Evolutionary conservation across 1,140 invertebrate genomes (phyloP), one percentile per base, ranked within the genome.

Genomic region (Triops longicaudatus): DNA sequence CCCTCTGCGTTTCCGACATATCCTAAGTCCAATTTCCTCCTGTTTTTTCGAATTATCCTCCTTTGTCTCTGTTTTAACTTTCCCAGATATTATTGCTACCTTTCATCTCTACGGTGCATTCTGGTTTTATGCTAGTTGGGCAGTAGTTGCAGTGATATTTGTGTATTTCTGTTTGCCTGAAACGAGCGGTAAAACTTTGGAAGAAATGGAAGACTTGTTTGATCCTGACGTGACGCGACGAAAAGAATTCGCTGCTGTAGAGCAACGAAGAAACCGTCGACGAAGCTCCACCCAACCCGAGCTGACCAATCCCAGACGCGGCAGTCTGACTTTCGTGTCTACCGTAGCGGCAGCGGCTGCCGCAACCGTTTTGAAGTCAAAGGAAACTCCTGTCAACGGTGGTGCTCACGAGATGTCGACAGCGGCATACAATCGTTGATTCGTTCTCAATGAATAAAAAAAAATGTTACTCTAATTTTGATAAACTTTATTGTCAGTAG

Each of bases 91-190:
- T 26, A 17, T 26, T 72, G 28, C 17, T 7, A n/a, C 6, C 17
- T 31, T 75, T 42, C 10, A 26, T 26, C 37, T 31, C 17, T 37
- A 41, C 0, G 74, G 74, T 6, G 74, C 44, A n/a, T 75, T 75
- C 44, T 87, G 86, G 84, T 80, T 85, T 76, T 90, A 88, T 80
- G 83, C 87, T 7, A 82, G 81, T n/a, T 82, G 89, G 79, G 87
- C 87, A 6, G 80, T 85, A 28, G 27, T 88, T 75, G 84, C 89
- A 26, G 84, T 85, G 80, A 78, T 89, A 14, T 82, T 87, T 41
- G 84, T 89, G 77, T 87, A 84, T 78, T 87, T 89, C 27, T 83
- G 86, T 74, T 88, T 93, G 1, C 91, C 91, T 1, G 91, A 93
- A 82, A 93, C 91, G 0, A 91, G 90, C 80, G 89, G 88, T 0